A percentile compares a stretch with the other conserved stretches of the same genome.
Evolutionary conservation across 1,140 invertebrate species (phyloP).

Genomic region (Cotesia vestalis): DNA sequence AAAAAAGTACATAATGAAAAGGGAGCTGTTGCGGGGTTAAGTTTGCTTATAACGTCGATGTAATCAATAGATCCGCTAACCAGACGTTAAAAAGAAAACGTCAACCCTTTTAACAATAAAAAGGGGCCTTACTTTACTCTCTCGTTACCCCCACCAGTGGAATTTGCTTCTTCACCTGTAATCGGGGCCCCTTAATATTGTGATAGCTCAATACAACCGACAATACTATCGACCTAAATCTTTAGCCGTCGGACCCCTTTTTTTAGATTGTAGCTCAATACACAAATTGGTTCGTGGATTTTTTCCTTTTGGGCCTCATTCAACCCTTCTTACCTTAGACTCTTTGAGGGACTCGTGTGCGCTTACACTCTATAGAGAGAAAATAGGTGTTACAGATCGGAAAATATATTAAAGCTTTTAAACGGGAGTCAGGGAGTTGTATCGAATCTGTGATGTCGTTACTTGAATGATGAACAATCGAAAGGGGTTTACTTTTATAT

Average conservation of each 20-base stretch:
- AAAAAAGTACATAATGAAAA: conserved; percentile 27
- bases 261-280: conserved; percentile 38
- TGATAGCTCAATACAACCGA: conserved; percentile 41
- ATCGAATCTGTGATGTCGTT: conserved; percentile 28
- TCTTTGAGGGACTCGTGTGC: conserved; percentile 29
- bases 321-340: conserved; percentile 9
- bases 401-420: conserved; percentile 35
- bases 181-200: conserved; percentile 40
- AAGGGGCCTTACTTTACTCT: conserved; percentile 7
- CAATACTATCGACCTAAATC: conserved; percentile 41
- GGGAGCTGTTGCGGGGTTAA: conserved; percentile 21
- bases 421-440: conserved; percentile 34
- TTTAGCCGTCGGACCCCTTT: conserved; percentile 30
- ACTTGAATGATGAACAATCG: conserved; percentile 18
- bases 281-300: conserved; percentile 39
- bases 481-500: conserved; percentile 11
- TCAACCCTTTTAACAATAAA: conserved; percentile 34
- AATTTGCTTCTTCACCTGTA: conserved; percentile 33
- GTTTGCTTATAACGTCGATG: conserved; percentile 33
- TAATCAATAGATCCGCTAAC: conserved; percentile 34
- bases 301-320: conserved; percentile 1
- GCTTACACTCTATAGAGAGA: too few relatives aligned
- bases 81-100: conserved; percentile 24
- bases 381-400: conserved; percentile 39
- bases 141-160: conserved; percentile 15